Evolutionary conservation across 2,113 vertebrate species (phyloP), one percentile per base, ranked within the genome.

Genomic region (Corvus cornix): DNA sequence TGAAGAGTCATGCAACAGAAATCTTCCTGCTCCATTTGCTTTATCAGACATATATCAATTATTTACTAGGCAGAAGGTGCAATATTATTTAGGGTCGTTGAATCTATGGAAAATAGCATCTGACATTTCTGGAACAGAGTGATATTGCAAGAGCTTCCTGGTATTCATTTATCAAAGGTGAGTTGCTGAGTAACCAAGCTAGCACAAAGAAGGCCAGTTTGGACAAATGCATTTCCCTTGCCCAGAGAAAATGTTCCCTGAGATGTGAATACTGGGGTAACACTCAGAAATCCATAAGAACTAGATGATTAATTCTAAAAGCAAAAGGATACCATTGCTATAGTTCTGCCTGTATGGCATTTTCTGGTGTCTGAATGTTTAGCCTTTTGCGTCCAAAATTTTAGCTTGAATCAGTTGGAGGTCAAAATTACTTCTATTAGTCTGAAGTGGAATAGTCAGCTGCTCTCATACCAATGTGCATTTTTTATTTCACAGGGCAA

Each of bases 41-140:
- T 87, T 81, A 89, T 80, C 86, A 95, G 75, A 79, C 68, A 78
- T 70, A 17, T 58, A 92, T 93, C 66, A 93, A 89, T 95, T 93
- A 97, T 95, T 96, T 83, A 94, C 74, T 58, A 94, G 53, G n/a
- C 18, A 90, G 69, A 83, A 84, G 27, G 17, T 74, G 43, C 66
- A 92, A 27, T 94, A 73, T 53, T 55, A 67, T 85, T 93, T 83
- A 81, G 51, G 70, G 76, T 49, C 39, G 1, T 21, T 77, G 44
- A 89, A 75, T 96, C 64, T 49, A 76, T 63, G 17, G 63, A 95
- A 95, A 87, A 91, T 49, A 66, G 24, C n/a, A n/a, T 33, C 35
- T 97, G 93, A 93, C 81, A 92, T 89, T 93, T 96, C 79, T 82
- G 70, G 66, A 92, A 53, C 72, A 87, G 49, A 80, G 66, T 18